Percentiles rank a stretch among this genome's conserved stretches.
Conservation (phyloP, 2,888 invertebrate genomes). For the Melanostoma scalare region DNA sequence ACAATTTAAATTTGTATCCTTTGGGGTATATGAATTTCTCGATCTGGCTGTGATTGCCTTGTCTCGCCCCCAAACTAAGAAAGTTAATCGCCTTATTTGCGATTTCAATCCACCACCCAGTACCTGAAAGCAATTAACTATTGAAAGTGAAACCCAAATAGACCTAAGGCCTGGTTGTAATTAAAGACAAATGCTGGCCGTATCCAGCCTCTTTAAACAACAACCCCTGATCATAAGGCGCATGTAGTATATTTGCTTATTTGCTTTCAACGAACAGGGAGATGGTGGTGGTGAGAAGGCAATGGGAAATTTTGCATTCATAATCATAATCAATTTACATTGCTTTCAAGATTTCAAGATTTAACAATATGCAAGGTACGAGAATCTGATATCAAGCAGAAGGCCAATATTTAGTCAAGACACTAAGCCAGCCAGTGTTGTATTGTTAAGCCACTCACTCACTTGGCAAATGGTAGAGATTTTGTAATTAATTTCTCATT, state of each 20-base stretch:
- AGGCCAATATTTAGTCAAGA: no score
- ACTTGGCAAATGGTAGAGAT: conserved; percentile 20
- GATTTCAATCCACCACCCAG: background rate
- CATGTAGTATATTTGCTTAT: background rate
- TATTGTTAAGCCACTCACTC: conserved; percentile 16
- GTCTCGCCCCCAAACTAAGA: conserved; percentile 6
- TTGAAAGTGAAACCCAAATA: conserved; percentile 48
- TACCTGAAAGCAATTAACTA: conserved; percentile 33
- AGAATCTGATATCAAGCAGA: no score
- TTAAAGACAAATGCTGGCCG: conserved; percentile 35
- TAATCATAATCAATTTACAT: background rate
- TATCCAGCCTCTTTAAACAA: background rate
- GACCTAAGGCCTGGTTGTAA: conserved; percentile 27
- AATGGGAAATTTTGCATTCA: background rate
- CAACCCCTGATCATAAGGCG: background rate
- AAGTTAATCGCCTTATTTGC: conserved; percentile 26
- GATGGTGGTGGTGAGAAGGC: background rate
- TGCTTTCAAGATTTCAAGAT: conserved; percentile 1
- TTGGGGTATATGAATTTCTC: no score
- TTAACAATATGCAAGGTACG: no score
- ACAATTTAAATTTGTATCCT: no score
- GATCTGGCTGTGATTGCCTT: conserved; percentile 4
- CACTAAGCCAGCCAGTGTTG: background rate
- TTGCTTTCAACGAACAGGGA: background rate
- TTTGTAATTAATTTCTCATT: conserved; percentile 42